Evolutionary conservation across 1,140 invertebrate species (phyloP), one percentile per base, ranked within the genome.

Genomic region (Orchestia grillus): DNA sequence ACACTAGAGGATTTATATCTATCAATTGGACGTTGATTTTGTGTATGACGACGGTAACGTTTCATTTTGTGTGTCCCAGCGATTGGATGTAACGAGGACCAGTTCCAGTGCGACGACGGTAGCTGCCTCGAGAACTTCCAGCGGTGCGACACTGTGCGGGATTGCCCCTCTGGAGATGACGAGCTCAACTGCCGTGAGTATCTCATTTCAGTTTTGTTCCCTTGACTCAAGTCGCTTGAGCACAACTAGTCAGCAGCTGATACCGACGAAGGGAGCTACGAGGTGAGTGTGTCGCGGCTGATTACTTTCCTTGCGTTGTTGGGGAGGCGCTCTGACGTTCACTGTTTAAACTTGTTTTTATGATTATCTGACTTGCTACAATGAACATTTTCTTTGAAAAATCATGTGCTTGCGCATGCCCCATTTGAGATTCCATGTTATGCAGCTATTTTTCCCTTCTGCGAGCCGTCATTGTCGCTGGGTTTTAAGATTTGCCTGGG

Each of bases 111-210:
- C 87, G 87, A 95, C 43, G 96, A 97, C 96, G 97, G 97, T 40
- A 44, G 57, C 19, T 97, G 97, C 96, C 96, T 97, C 87, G 96
- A 96, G 15, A 96, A 96, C 44, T 96, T 94, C 91, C 96, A 97
- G 45, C 77, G 97, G 44, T 97, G 97, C 95, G 97, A 97, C 96
- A 97, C 96, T 36, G 96, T 97, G 43, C 11, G 15, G 0, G 97
- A 97, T 92, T 97, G 97, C 96, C 95, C 88, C 36, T 96, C 96
- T 96, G 97, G 97, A 0, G 97, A 97, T 36, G 97, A 98, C 96
- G 98, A 98, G 96, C 96, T 96, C 87, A 97, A 97, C 95, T 98
- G 97, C 96, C 95, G 96, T 97, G 97, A 97, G 97, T 97, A 95
- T 44, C 44, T 53, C 88, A 96, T 87, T n/a, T 45, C 16, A 41